Percentiles rank a stretch among this genome's conserved stretches.
Evolutionary conservation across 2,888 invertebrate species (phyloP).

Genomic region (Hydrotaea cyrtoneurina): DNA sequence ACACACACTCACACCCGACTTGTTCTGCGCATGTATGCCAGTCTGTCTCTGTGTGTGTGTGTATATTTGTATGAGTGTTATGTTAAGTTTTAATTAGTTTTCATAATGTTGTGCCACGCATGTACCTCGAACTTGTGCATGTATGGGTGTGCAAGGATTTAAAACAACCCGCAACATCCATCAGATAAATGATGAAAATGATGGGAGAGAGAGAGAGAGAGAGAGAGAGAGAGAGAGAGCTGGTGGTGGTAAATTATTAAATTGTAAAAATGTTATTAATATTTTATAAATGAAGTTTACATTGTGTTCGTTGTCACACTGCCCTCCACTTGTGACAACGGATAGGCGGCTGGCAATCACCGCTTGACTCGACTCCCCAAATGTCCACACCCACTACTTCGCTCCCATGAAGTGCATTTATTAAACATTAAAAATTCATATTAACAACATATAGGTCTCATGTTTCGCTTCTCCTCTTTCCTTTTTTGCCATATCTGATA

Average conservation of each 20-base stretch:
- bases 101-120: slow-evolving; percentile 38
- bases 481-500: no score
- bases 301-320: neutral
- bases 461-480: no score
- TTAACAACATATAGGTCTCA: neutral
- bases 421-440: slow-evolving; percentile 34
- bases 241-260: neutral
- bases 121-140: neutral
- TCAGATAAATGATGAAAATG: neutral
- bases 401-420: neutral
- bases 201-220: no score
- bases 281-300: slow-evolving; percentile 18
- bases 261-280: slow-evolving; percentile 12
- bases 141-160: slow-evolving; percentile 37
- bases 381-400: neutral
- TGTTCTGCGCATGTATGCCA: neutral
- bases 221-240: no score
- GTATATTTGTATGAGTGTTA: neutral
- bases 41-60: neutral
- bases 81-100: slow-evolving; percentile 58
- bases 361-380: neutral
- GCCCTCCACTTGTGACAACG: slow-evolving; percentile 11
- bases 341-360: neutral
- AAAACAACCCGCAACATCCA: slow-evolving; percentile 38
- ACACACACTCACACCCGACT: neutral